Evolutionary conservation across 2,888 invertebrate species (phyloP), one percentile per base, ranked within the genome.

Genomic region (Parnassius orleans): DNA sequence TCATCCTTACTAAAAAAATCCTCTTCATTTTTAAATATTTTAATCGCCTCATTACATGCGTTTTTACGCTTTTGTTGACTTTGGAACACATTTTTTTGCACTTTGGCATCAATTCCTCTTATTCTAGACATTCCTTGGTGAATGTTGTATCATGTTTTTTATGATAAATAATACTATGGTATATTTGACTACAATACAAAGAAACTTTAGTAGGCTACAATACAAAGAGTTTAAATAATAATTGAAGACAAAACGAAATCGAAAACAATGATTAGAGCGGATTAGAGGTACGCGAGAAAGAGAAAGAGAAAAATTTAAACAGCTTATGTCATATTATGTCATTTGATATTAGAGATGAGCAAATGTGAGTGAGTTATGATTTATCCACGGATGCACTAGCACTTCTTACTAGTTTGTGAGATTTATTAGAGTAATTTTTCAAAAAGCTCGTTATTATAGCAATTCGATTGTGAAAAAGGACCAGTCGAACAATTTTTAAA

Each of bases 31-130:
- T 77, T 82, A 66, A 80, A 83, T 72, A 80, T 83, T 72, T 74
- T 82, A 61, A 66, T 76, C 12, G 75, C 73, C 75, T 83, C 83
- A 65, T 78, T 80, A 55, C 72, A 75, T 53, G 77, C 80, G 72
- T 82, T 82, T 70, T 76, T 81, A 65, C 74, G 80, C 60, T 73
- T 73, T 67, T 81, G 80, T 68, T 79, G 72, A 57, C 77, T 77
- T 72, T 81, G 64, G 44, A 64, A 54, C 44, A 60, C 64, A 59
- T 65, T 65, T 59, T 69, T 70, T 53, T 68, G 70, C 52, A 66
- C 78, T 68, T 85, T 87, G 72, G 80, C 75, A 77, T 86, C 86
- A 61, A 90, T 82, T 72, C 81, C 86, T 72, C 84, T 84, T 70
- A 86, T 88, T 77, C 88, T 87, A 74, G 90, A 90, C 88, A 87